Conservation (phyloP, 2,113 vertebrate genomes). For the Dissostichus mawsoni region DNA sequence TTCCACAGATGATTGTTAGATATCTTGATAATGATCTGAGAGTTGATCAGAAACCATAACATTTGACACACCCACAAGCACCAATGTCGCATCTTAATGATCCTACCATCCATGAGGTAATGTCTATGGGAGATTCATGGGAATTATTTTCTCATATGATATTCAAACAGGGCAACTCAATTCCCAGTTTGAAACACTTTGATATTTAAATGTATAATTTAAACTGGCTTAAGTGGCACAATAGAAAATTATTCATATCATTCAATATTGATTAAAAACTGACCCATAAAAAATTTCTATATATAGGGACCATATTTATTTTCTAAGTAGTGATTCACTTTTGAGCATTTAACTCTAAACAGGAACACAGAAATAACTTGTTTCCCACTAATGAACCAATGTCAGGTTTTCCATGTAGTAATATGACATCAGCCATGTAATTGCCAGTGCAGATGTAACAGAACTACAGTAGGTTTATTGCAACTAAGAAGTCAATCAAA, state of each 20-base stretch:
- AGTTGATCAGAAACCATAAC: constrained; percentile 23
- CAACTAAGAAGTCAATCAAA: background rate
- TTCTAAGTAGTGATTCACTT: background rate
- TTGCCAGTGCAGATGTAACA: background rate
- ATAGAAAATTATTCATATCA: background rate
- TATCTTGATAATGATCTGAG: constrained; percentile 10
- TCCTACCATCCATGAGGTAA: background rate
- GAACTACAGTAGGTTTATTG: background rate
- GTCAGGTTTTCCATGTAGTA: constrained; percentile 22
- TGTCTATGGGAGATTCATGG: background rate
- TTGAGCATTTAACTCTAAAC: background rate
- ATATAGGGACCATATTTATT: background rate
- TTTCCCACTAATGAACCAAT: constrained; percentile 23
- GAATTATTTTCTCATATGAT: constrained; percentile 31
- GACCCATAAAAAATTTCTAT: background rate
- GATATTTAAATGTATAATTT: background rate
- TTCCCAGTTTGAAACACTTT: background rate
- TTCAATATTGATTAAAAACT: background rate
- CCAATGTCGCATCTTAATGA: constrained; percentile 13
- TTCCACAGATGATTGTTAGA: constrained; percentile 1
- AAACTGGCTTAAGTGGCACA: background rate
- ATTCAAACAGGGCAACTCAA: constrained; percentile 2
- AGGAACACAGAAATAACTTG: constrained; percentile 29
- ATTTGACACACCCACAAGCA: constrained; percentile 25
- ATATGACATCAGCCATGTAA: constrained; percentile 22